Evolutionary conservation across 1,140 invertebrate genomes (phyloP).

Genomic region (Temnothorax longispinosus): DNA sequence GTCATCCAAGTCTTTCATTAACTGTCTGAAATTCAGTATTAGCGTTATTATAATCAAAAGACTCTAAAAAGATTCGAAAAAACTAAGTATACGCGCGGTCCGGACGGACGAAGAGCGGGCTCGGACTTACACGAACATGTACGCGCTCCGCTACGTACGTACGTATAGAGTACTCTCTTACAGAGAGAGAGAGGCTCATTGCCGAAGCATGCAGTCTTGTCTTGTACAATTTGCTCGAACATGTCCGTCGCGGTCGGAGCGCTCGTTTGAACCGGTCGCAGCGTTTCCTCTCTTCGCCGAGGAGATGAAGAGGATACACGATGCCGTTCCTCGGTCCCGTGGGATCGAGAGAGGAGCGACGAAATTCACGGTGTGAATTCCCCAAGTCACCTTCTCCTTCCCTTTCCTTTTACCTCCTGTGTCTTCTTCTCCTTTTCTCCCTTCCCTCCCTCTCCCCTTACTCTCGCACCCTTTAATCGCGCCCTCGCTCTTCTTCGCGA

Average conservation of each 20-base stretch:
- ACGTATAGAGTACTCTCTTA: constrained; percentile 22
- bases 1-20: background rate
- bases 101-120: background rate
- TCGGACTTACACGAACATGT: constrained; percentile 7
- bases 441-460: constrained; percentile 13
- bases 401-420: background rate
- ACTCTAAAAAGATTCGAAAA: background rate
- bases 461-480: constrained; percentile 47
- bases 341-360: constrained; percentile 72
- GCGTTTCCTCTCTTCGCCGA: constrained; percentile 69
- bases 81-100: background rate
- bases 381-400: constrained; percentile 69
- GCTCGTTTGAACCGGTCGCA: constrained; percentile 76
- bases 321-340: constrained; percentile 68
- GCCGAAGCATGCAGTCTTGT: constrained; percentile 79
- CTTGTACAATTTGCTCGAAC: constrained; percentile 82
- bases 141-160: constrained; percentile 36
- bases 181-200: constrained; percentile 73
- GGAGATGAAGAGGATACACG: constrained; percentile 75
- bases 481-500: constrained; percentile 12
- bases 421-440: background rate
- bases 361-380: constrained; percentile 77
- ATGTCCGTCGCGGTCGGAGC: constrained; percentile 78
- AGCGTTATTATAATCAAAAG: background rate
- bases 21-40: background rate